Evolutionary conservation across 2,797 vertebrate genomes (phyloP).

Genomic region (Pyrocephalus nanus): DNA sequence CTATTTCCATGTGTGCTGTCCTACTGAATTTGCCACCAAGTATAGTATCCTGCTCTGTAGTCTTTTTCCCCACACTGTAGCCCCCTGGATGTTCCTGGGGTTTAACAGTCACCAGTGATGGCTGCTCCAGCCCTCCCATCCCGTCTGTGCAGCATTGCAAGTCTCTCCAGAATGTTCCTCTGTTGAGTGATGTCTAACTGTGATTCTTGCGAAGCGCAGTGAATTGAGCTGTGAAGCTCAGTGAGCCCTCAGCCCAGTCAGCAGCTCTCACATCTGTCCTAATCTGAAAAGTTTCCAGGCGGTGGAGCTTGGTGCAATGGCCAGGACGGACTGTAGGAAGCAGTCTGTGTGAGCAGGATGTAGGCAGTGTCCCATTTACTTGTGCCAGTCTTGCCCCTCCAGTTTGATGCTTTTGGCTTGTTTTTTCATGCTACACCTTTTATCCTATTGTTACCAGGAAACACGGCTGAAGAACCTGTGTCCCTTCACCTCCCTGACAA

Average conservation of each 20-base stretch:
- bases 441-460: background rate
- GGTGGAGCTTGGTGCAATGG: background rate
- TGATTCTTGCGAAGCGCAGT: background rate
- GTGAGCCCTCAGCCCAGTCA: background rate
- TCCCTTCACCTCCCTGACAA: conserved; percentile 39
- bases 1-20: background rate
- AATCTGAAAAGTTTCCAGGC: background rate
- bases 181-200: background rate
- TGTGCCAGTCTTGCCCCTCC: background rate
- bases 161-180: background rate
- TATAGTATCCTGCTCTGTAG: background rate
- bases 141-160: background rate
- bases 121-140: background rate
- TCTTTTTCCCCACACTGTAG: background rate
- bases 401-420: background rate
- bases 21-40: background rate
- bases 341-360: rapidly evolving
- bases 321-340: background rate
- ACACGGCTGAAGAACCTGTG: background rate
- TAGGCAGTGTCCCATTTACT: background rate
- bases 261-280: background rate
- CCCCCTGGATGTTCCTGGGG: background rate
- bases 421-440: background rate
- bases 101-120: background rate
- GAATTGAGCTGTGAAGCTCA: background rate